A percentile compares a stretch with the other conserved stretches of the same genome.
phyloP scores from a whole-genome alignment of 2,888 invertebrate species.

The Entomobrya proxima region DNA sequence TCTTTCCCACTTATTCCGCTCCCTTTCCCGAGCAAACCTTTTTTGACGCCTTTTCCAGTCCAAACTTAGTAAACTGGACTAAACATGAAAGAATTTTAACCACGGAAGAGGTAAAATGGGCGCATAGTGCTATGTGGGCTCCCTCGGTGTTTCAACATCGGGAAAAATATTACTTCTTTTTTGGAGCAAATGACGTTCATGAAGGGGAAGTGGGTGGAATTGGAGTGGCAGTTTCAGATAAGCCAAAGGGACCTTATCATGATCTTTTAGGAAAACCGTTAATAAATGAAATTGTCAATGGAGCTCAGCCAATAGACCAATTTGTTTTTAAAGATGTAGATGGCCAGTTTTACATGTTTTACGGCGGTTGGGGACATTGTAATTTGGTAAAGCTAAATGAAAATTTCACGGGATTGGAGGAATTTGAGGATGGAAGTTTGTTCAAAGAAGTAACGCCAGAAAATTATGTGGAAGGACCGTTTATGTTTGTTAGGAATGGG shows the following conservation, averaged over 20 bases:
- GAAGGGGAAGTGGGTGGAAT: conserved; percentile 68
- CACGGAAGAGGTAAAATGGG: conserved; percentile 66
- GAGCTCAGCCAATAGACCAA: conserved; percentile 72
- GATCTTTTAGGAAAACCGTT: conserved; percentile 66
- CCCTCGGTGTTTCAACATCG: conserved; percentile 69
- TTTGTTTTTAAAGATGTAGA: conserved; percentile 69
- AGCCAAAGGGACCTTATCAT: conserved; percentile 69
- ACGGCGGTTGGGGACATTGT: conserved; percentile 71
- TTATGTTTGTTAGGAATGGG: conserved; percentile 69
- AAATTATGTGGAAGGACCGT: conserved; percentile 69
- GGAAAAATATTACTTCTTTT: conserved; percentile 67
- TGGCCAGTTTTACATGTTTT: conserved; percentile 69
- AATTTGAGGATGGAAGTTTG: conserved; percentile 57
- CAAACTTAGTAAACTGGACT: conserved; percentile 68
- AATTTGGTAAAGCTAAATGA: conserved; percentile 66
- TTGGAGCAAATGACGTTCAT: conserved; percentile 68
- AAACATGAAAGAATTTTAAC: conserved; percentile 63
- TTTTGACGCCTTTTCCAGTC: conserved; percentile 71
- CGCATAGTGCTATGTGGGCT: conserved; percentile 67
- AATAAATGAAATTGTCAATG: conserved; percentile 67
- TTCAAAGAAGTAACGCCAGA: conserved; percentile 71
- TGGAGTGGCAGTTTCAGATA: conserved; percentile 62
- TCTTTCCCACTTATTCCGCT: conserved; percentile 68
- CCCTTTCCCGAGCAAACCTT: conserved; percentile 57
- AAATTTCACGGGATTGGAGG: conserved; percentile 56